Evolutionary conservation across 2,797 vertebrate genomes (phyloP).

Genomic region (Hyperoplus immaculatus): DNA sequence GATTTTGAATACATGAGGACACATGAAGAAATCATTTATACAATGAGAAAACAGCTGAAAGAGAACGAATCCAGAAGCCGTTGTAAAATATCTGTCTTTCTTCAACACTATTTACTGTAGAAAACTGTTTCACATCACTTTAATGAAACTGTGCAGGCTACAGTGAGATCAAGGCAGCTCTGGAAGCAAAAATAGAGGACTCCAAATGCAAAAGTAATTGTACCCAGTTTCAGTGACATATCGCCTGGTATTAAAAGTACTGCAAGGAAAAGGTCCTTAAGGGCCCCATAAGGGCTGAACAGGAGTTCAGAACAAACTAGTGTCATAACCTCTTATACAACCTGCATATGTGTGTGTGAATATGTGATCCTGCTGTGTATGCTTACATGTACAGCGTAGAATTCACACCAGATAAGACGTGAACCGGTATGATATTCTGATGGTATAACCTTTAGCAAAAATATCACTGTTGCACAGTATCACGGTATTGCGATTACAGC

Average conservation of each 20-base stretch:
- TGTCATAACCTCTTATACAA: slow-evolving; percentile 1
- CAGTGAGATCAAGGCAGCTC: slow-evolving; percentile 35
- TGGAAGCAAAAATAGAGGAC: slow-evolving; percentile 13
- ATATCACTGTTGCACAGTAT: no score
- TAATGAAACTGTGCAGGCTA: slow-evolving; percentile 34
- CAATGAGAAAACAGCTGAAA: background rate
- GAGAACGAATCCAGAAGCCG: slow-evolving; percentile 5
- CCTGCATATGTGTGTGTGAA: background rate
- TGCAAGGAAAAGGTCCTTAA: background rate
- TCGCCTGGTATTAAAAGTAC: slow-evolving; percentile 17
- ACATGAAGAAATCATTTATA: slow-evolving; percentile 2
- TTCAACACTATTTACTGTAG: background rate
- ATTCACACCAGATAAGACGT: no score
- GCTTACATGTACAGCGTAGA: no score
- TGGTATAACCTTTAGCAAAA: no score
- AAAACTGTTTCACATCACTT: slow-evolving; percentile 34
- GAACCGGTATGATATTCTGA: no score
- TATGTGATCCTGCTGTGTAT: background rate
- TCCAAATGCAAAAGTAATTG: slow-evolving; percentile 33
- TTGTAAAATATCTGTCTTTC: slow-evolving; percentile 16
- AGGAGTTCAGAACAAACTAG: slow-evolving; percentile 15
- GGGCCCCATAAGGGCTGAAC: slow-evolving; percentile 24
- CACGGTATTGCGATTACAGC: no score
- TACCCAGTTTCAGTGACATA: slow-evolving; percentile 28
- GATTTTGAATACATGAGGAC: slow-evolving; percentile 9